phyloP scores from a whole-genome alignment of 1,140 invertebrate genomes.

The Venustaconcha ellipsiformis region DNA sequence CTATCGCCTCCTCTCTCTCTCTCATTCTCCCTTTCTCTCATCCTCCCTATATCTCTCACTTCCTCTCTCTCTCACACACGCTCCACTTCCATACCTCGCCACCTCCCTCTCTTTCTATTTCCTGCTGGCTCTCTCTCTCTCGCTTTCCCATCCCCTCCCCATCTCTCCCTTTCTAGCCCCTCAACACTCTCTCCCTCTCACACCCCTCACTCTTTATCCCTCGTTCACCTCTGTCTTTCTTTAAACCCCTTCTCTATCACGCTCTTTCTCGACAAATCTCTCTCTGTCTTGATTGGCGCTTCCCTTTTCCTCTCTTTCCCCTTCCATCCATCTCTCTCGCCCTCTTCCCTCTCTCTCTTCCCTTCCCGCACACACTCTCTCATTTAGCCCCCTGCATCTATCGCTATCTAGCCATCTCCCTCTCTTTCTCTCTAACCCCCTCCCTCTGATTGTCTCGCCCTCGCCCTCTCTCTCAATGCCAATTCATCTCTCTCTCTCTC shows the following conservation, averaged over 20 bases:
- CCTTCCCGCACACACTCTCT: neutral
- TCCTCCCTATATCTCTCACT: too few species aligned
- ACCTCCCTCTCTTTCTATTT: neutral
- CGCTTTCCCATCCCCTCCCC: neutral
- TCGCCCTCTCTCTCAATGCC: too few species aligned
- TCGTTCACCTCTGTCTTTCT: too few species aligned
- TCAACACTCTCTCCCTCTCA: neutral
- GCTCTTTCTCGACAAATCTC: too few species aligned
- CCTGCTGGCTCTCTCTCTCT: neutral
- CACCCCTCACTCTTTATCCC: neutral
- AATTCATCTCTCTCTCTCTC: too few species aligned
- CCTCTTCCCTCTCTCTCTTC: neutral
- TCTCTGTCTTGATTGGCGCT: too few species aligned
- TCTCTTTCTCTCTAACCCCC: neutral
- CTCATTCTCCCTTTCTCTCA: neutral
- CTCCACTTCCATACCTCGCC: neutral
- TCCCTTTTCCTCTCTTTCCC: too few species aligned
- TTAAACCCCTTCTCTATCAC: too few species aligned
- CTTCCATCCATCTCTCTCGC: neutral
- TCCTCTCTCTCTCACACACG: neutral
- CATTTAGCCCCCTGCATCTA: neutral
- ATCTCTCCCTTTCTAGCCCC: neutral
- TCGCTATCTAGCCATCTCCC: neutral
- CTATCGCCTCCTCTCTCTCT: neutral
- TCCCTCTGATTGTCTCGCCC: too few species aligned